Percentiles rank a stretch among this genome's conserved stretches.
Evolutionary conservation across 2,888 invertebrate species (phyloP).

Genomic region (Himalopsyche japonica): DNA sequence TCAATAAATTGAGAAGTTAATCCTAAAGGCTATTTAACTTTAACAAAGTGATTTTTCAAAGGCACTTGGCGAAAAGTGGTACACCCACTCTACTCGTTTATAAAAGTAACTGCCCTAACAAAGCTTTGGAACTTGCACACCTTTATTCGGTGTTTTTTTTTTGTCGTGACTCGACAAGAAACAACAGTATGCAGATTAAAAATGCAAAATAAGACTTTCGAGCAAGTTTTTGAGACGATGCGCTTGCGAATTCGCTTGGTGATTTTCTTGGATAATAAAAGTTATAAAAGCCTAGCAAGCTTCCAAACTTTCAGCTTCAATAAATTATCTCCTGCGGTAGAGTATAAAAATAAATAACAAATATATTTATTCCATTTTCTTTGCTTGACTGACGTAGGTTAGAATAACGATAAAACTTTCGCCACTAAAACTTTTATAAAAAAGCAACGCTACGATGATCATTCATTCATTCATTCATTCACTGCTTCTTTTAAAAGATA

Average conservation of each 20-base stretch:
- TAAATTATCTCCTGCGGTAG: neutral
- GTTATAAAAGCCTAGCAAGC: slow-evolving; percentile 3
- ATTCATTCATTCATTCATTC: neutral
- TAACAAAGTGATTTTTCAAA: neutral
- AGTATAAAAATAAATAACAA: neutral
- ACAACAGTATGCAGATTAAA: slow-evolving; percentile 18
- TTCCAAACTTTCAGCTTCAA: neutral
- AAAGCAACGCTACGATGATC: neutral
- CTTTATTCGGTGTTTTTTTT: slow-evolving; percentile 6
- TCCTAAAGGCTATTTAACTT: neutral
- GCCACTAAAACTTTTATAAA: neutral
- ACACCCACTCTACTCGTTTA: neutral
- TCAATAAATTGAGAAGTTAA: neutral
- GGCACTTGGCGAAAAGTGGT: neutral
- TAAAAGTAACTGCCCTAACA: neutral
- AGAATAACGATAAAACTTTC: neutral
- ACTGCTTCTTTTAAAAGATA: neutral
- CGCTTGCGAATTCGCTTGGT: neutral
- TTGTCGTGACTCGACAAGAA: neutral
- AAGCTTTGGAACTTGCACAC: neutral
- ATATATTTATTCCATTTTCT: neutral
- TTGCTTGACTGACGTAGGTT: neutral
- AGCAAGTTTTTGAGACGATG: slow-evolving; percentile 3
- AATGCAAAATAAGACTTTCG: slow-evolving; percentile 8
- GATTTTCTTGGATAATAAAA: slow-evolving; percentile 5